These are phyloP conservation scores for Sylvilagus floridanus DNA, from an alignment of 2,797 vertebrate genomes.

Conservation along the genomic window DNA sequence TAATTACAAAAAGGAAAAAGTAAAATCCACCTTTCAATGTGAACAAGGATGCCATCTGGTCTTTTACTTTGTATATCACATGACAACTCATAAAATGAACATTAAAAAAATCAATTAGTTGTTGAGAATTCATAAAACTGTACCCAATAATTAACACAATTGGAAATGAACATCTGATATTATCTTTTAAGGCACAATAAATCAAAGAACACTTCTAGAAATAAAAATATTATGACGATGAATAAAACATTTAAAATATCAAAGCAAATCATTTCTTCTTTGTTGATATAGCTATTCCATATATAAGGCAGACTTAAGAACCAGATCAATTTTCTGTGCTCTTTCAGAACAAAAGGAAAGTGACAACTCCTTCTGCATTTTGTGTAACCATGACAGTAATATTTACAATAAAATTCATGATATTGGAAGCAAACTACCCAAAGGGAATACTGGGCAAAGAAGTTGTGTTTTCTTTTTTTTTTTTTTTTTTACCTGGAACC, in stretches of 20 bases:
- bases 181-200: conserved; percentile 44
- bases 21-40: not conserved
- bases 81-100: not conserved
- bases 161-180: conserved; percentile 44
- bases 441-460: conserved; percentile 32
- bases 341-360: conserved; percentile 40
- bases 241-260: conserved; percentile 35
- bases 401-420: conserved; percentile 27
- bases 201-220: conserved; percentile 25
- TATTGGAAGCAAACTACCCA: conserved; percentile 54
- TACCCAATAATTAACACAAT: not conserved
- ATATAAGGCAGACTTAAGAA: not conserved
- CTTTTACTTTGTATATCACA: conserved; percentile 39
- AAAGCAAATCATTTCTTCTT: conserved; percentile 44
- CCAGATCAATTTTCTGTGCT: conserved; percentile 14
- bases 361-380: conserved; percentile 52
- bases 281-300: conserved; percentile 49
- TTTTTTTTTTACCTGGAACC: conserved; percentile 92
- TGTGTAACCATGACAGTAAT: conserved; percentile 40
- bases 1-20: conserved; percentile 33
- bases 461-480: not conserved
- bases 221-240: not conserved
- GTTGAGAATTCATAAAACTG: conserved; percentile 37
- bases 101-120: not conserved
- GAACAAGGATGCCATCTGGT: conserved; percentile 31